A percentile compares a stretch with the other conserved stretches of the same genome.
Conservation (phyloP, 2,113 vertebrate species). For the Neodon shergylaensis region DNA sequence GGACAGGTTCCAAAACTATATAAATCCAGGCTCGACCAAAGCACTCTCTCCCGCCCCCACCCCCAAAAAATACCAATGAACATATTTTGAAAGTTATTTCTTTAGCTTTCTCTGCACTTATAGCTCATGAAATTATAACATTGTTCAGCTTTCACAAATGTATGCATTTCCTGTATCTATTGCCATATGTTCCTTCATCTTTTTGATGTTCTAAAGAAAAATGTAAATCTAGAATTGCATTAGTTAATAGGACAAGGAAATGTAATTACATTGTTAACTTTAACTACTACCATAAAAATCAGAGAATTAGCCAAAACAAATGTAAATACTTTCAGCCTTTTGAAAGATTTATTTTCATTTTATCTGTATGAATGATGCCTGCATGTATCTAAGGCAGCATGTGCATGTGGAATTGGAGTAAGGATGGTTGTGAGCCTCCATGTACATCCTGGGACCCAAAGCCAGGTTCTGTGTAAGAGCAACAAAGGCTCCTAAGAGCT, state of each 20-base stretch:
- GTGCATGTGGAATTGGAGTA: background rate
- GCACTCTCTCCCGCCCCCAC: too few species aligned
- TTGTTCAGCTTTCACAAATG: background rate
- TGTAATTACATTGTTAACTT: background rate
- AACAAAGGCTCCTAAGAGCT: background rate
- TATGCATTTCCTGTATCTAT: background rate
- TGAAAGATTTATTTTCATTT: background rate
- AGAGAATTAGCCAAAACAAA: background rate
- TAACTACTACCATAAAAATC: background rate
- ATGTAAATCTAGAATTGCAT: background rate
- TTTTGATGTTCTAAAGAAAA: background rate
- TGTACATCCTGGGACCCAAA: background rate
- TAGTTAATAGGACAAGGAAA: background rate
- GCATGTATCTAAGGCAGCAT: background rate
- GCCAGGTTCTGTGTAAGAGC: background rate
- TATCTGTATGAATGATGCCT: background rate
- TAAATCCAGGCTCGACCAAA: too few species aligned
- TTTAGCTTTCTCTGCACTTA: background rate
- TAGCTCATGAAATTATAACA: background rate
- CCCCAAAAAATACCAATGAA: too few species aligned
- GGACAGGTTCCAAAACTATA: too few species aligned
- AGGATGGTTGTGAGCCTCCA: background rate
- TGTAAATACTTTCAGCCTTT: background rate
- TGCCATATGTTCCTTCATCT: background rate
- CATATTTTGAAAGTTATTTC: background rate